Percentiles rank a stretch among this genome's conserved stretches.
phyloP scores from a whole-genome alignment of 1,140 invertebrate genomes.

The Bombyx mori region ASM3026992v2 NC_085121.1:9692501-9693000 shows the following conservation, averaged over 20 bases:
- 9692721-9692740: constrained; percentile 55
- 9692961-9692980: constrained; percentile 72
- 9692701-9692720: constrained; percentile 59
- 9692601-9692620: constrained; percentile 76
- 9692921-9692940: constrained; percentile 59
- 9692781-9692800: constrained; percentile 74
- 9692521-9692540: constrained; percentile 57
- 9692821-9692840: constrained; percentile 49
- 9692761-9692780: constrained; percentile 64
- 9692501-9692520: constrained; percentile 58
- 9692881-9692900: constrained; percentile 49
- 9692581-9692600: constrained; percentile 87
- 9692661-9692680: constrained; percentile 41
- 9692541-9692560: constrained; percentile 59
- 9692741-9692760: constrained; percentile 42
- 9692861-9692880: constrained; percentile 35
- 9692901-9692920: constrained; percentile 38
- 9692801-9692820: constrained; percentile 62
- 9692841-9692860: constrained; percentile 48
- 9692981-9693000: constrained; percentile 46
- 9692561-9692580: constrained; percentile 76
- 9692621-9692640: constrained; percentile 52
- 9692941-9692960: constrained; percentile 64
- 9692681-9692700: constrained; percentile 38
- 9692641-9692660: constrained; percentile 48